Conservation (phyloP, 2,797 vertebrate species). For the Pseudopleuronectes americanus region DNA sequence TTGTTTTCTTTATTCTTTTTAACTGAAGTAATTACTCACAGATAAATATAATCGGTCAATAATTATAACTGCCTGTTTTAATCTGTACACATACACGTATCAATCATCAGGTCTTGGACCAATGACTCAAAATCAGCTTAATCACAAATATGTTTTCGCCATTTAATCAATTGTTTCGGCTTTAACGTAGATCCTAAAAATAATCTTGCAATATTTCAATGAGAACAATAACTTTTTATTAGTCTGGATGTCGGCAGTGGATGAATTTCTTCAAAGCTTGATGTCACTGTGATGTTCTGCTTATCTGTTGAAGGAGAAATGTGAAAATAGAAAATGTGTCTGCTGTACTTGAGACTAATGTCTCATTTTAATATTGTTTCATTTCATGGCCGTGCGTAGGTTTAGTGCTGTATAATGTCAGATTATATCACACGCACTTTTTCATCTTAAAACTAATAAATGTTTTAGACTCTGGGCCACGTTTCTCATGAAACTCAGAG, state of each 20-base stretch:
- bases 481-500: conserved; percentile 49
- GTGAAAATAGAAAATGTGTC: not conserved
- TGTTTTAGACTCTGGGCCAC: conserved; percentile 33
- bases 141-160: no score
- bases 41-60: no score
- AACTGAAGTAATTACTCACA: no score
- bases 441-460: conserved; percentile 59
- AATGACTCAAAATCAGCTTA: no score
- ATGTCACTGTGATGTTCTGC: not conserved
- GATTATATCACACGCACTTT: conserved; percentile 36
- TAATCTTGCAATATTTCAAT: no score
- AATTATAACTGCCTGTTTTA: no score
- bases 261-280: conserved; percentile 9
- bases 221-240: no score
- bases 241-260: not conserved
- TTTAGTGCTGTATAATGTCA: conserved; percentile 53
- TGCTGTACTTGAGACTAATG: conserved; percentile 37
- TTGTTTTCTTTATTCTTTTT: no score
- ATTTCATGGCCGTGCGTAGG: conserved; percentile 36
- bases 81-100: no score
- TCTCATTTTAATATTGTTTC: conserved; percentile 35
- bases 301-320: conserved; percentile 6
- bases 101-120: no score
- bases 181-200: no score
- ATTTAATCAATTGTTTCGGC: no score